Conservation (phyloP, 2,113 vertebrate genomes). For the Callocephalon fimbriatum region DNA sequence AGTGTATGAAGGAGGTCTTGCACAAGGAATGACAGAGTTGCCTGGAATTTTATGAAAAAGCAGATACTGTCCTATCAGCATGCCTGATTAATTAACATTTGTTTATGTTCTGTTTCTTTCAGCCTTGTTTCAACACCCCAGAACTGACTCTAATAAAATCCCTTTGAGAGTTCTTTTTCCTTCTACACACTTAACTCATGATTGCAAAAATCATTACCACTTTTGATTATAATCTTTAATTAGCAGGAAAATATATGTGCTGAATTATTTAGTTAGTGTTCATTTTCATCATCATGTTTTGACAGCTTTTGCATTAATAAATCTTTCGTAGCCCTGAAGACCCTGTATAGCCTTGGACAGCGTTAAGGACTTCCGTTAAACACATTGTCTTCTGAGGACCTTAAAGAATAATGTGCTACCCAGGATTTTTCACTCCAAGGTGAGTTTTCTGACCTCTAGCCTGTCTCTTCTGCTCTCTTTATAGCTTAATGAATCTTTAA, state of each 20-base stretch:
- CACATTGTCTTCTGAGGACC: not conserved
- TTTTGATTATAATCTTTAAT: constrained; percentile 70
- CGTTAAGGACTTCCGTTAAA: not conserved
- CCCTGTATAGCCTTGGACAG: not conserved
- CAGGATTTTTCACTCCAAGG: not conserved
- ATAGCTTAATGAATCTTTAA: constrained; percentile 43
- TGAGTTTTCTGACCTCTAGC: not conserved
- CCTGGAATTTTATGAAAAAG: constrained; percentile 31
- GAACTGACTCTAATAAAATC: constrained; percentile 38
- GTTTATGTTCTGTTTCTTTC: constrained; percentile 54
- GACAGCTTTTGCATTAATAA: constrained; percentile 37
- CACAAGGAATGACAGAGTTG: not conserved
- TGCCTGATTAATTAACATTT: constrained; percentile 52
- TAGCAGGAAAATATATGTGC: constrained; percentile 42
- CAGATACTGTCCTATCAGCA: not conserved
- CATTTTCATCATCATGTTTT: constrained; percentile 18
- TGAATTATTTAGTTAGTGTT: constrained; percentile 58
- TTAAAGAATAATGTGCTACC: not conserved
- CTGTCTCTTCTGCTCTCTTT: not conserved
- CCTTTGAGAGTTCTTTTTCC: not conserved
- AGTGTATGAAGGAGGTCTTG: not conserved
- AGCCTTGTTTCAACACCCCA: constrained; percentile 16
- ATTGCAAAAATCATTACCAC: constrained; percentile 58
- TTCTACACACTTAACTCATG: constrained; percentile 38
- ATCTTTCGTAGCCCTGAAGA: not conserved